phyloP scores from a whole-genome alignment of 1,140 invertebrate genomes.

The Teleogryllus occipitalis region DNA sequence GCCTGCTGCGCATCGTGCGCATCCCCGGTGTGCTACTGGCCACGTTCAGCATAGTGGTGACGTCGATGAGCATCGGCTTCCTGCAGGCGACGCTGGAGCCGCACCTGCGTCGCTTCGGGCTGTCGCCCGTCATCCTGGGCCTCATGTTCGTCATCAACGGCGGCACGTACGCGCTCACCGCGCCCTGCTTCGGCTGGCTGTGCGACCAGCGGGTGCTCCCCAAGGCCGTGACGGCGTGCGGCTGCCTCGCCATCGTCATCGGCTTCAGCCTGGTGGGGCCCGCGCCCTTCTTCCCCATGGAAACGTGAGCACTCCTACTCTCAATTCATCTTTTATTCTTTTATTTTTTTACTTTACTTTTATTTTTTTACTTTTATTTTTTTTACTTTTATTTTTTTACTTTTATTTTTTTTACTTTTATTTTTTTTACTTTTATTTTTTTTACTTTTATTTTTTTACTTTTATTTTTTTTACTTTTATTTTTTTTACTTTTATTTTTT shows the following conservation, averaged over 20 bases:
- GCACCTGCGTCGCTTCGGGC: slow-evolving; percentile 59
- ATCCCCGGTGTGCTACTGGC: slow-evolving; percentile 62
- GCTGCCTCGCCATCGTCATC: slow-evolving; percentile 52
- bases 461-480: too few relatives aligned
- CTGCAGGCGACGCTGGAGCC: slow-evolving; percentile 73
- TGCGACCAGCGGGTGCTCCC: slow-evolving; percentile 58
- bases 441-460: too few relatives aligned
- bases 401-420: too few relatives aligned
- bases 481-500: too few relatives aligned
- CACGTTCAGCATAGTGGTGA: slow-evolving; percentile 58
- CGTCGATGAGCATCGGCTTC: slow-evolving; percentile 74
- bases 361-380: too few relatives aligned
- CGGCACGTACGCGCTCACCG: slow-evolving; percentile 70
- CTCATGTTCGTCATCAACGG: slow-evolving; percentile 84
- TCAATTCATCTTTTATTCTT: too few relatives aligned
- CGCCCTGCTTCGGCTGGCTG: slow-evolving; percentile 71
- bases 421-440: too few relatives aligned
- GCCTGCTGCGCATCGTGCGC: slow-evolving; percentile 51
- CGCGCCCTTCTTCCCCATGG: slow-evolving; percentile 55
- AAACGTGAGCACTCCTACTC: slow-evolving; percentile 55
- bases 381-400: too few relatives aligned
- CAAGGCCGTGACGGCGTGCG: slow-evolving; percentile 57
- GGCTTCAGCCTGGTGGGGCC: slow-evolving; percentile 68
- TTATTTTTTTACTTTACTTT: too few relatives aligned
- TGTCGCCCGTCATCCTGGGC: slow-evolving; percentile 66